These are phyloP conservation scores for Promerops cafer DNA, from an alignment of 2,113 vertebrate genomes.

Conservation along the genomic window DNA sequence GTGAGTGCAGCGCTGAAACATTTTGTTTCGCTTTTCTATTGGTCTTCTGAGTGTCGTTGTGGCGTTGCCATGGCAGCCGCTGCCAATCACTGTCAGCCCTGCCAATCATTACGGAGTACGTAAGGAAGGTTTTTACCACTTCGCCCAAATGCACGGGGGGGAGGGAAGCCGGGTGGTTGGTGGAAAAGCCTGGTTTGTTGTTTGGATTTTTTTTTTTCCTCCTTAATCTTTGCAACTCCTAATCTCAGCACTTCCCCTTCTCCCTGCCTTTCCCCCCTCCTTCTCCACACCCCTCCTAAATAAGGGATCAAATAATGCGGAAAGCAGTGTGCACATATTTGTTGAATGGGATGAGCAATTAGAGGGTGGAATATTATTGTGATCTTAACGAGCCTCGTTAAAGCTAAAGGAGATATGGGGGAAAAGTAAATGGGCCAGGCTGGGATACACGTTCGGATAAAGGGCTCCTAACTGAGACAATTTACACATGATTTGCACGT, in stretches of 20 bases:
- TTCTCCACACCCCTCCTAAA: constrained; percentile 70
- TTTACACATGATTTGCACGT: constrained; percentile 79
- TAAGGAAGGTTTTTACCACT: constrained; percentile 96
- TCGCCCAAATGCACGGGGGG: constrained; percentile 74
- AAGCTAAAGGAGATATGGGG: constrained; percentile 81
- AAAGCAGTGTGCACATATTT: constrained; percentile 83
- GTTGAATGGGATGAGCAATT: constrained; percentile 93
- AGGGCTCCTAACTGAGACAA: constrained; percentile 75
- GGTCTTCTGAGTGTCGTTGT: constrained; percentile 98
- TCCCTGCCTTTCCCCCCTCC: constrained; percentile 32
- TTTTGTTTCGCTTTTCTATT: constrained; percentile 99
- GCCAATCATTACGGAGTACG: constrained; percentile 99
- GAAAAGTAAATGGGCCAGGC: constrained; percentile 82
- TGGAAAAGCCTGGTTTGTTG: constrained; percentile 52
- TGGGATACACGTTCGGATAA: constrained; percentile 79
- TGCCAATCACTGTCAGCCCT: constrained; percentile 99
- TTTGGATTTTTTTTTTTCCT: constrained; percentile 69
- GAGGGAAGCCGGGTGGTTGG: constrained; percentile 57
- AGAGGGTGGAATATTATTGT: constrained; percentile 89
- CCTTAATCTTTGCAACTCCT: constrained; percentile 79
- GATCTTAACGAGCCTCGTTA: constrained; percentile 88
- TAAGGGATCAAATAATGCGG: constrained; percentile 84
- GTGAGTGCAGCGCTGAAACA: constrained; percentile 99
- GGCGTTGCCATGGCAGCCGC: constrained; percentile 96
- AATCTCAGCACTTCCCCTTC: constrained; percentile 87